These are phyloP conservation scores for Stigmatopora nigra DNA, from an alignment of 2,113 vertebrate species.

Conservation along the genomic window DNA sequence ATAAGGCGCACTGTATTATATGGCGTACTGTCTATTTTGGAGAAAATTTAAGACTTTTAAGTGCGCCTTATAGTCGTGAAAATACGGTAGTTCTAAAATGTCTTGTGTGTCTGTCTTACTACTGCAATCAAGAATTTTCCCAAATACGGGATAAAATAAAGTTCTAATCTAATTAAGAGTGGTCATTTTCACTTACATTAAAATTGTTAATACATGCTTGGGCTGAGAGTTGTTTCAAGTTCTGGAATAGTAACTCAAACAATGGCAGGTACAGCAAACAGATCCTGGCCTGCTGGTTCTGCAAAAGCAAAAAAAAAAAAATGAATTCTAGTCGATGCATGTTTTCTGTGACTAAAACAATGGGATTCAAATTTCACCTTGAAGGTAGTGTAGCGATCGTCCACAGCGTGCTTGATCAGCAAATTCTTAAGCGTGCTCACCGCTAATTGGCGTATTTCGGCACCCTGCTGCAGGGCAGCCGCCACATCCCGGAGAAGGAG, in stretches of 20 bases:
- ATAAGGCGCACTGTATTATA: too few relatives aligned
- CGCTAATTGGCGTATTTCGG: conserved; percentile 81
- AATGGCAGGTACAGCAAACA: conserved; percentile 88
- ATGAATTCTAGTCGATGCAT: neutral
- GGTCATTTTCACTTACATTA: conserved; percentile 42
- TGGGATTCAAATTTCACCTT: conserved; percentile 42
- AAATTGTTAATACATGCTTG: conserved; percentile 43
- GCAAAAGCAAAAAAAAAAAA: conserved; percentile 33
- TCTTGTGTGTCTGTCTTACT: too few relatives aligned
- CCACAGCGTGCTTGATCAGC: conserved; percentile 90
- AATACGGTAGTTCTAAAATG: too few relatives aligned
- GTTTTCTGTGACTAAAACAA: too few relatives aligned
- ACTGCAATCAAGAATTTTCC: too few relatives aligned
- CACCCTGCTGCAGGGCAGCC: conserved; percentile 80
- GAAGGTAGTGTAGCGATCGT: conserved; percentile 81
- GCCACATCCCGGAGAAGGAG: conserved; percentile 86
- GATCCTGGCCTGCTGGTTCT: conserved; percentile 94
- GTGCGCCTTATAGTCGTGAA: too few relatives aligned
- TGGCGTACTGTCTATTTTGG: too few relatives aligned
- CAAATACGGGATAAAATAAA: too few relatives aligned
- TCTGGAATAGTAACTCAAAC: conserved; percentile 85
- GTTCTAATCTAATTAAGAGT: too few relatives aligned
- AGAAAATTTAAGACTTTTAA: too few relatives aligned
- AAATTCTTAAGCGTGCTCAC: conserved; percentile 87
- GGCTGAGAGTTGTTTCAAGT: conserved; percentile 77